A percentile compares a stretch with the other conserved stretches of the same genome.
These are phyloP conservation scores for Sitobion miscanthi DNA, from an alignment of 1,140 invertebrate species.

Conservation along the genomic window DNA sequence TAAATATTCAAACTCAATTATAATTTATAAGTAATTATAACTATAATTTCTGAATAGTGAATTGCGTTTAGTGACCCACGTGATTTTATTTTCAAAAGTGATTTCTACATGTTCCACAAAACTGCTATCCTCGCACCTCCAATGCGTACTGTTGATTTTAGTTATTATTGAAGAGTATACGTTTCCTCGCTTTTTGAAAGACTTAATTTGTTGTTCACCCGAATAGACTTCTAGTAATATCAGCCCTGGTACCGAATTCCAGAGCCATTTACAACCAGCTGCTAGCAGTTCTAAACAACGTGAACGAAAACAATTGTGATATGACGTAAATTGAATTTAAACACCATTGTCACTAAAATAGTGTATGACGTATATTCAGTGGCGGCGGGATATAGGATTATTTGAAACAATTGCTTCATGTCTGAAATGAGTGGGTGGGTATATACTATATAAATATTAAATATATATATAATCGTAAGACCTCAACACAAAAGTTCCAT, in stretches of 20 bases:
- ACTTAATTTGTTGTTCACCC: not conserved
- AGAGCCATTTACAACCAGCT: constrained; percentile 25
- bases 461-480: no score
- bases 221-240: constrained; percentile 36
- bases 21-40: not conserved
- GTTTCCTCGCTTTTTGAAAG: not conserved
- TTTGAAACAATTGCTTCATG: no score
- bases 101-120: constrained; percentile 49
- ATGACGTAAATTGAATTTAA: not conserved
- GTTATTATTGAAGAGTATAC: not conserved
- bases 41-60: not conserved
- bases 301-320: not conserved
- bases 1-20: not conserved
- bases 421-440: no score
- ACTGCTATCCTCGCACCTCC: constrained; percentile 2
- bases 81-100: constrained; percentile 14
- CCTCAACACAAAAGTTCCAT: no score
- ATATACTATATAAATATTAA: no score
- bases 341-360: not conserved
- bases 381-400: no score
- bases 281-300: not conserved
- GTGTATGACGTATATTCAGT: not conserved
- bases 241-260: constrained; percentile 19
- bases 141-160: constrained; percentile 20
- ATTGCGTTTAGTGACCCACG: not conserved